phyloP scores from a whole-genome alignment of 2,113 vertebrate species.

The Isichthys henryi region DNA sequence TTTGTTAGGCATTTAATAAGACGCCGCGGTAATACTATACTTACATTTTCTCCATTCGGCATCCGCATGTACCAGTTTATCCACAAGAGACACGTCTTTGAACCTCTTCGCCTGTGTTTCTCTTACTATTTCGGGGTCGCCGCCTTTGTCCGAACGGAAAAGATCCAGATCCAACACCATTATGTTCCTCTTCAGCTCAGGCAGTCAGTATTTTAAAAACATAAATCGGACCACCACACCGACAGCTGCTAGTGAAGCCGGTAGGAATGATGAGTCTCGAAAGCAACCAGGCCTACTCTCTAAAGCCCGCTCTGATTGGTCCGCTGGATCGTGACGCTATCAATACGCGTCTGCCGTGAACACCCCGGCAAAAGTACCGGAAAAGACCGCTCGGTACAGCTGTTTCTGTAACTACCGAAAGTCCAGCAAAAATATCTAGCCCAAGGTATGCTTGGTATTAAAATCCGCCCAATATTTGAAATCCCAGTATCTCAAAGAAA shows the following conservation, averaged over 20 bases:
- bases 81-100: constrained; percentile 85
- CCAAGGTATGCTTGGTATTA: no score
- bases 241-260: background rate
- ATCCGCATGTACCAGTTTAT: constrained; percentile 77
- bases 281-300: background rate
- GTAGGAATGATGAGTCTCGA: background rate
- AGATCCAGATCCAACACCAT: constrained; percentile 92
- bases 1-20: background rate
- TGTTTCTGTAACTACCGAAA: no score
- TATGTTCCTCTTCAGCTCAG: background rate
- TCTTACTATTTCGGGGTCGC: constrained; percentile 74
- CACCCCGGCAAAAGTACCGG: background rate
- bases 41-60: constrained; percentile 88
- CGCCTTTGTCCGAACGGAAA: constrained; percentile 88
- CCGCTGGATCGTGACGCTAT: background rate
- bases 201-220: background rate
- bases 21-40: constrained; percentile 29
- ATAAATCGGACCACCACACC: background rate
- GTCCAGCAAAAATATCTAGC: no score
- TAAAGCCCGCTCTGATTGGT: background rate
- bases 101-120: constrained; percentile 82
- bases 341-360: background rate
- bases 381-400: background rate
- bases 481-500: no score
- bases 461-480: no score